Base-by-base conservation (phyloP, 2,888 invertebrate species). In the Hyposoter dolosus region DNA sequence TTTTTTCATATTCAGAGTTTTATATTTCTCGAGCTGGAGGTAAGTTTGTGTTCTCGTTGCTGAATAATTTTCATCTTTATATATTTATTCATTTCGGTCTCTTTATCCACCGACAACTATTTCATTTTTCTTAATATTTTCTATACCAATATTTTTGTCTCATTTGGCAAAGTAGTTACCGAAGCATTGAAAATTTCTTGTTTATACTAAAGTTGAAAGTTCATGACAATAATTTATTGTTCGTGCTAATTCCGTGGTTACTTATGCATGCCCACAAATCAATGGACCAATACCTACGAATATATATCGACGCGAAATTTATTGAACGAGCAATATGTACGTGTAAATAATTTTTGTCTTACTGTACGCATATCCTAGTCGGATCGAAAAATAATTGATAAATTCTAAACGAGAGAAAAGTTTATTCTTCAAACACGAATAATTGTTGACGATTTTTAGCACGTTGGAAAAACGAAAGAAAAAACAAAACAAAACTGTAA, bases 241-340 rank as follows among this genome's bases (percentile, higher is more conserved):
- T 84, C 71, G 76, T 84, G 72, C 77, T 32, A 81, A 56, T 65
- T 66, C 77, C 77, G 71, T 45, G 63, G 56, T 45, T 76, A 72
- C 47, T 75, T 45, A 60, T 56, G 84, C 84, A 81, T 77, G 60
- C 71, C 45, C 63, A 81, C 65, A 60, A 84, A 76, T 84, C n/a
- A 69, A 80, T 72, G 84, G 84, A 84, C 84, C 84, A 84, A 84
- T 71, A 56, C 66, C 35, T 76, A 84, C 80, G 76, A 81, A 84
- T 76, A 65, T 77, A 56, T 81, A 81, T 77, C 47, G 79, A 60
- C 53, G 65, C 76, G 50, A 72, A 60, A 76, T 28, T 81, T 80
- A 80, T 56, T 9, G 17, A 69, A 84, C 83, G 43, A 83, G 79
- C 80, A 76, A 80, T 84, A 65, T 69, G 32, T 63, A 53, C 65